Base-by-base conservation (phyloP, 2,113 vertebrate genomes). In the Rhodinocichla rosea region DNA sequence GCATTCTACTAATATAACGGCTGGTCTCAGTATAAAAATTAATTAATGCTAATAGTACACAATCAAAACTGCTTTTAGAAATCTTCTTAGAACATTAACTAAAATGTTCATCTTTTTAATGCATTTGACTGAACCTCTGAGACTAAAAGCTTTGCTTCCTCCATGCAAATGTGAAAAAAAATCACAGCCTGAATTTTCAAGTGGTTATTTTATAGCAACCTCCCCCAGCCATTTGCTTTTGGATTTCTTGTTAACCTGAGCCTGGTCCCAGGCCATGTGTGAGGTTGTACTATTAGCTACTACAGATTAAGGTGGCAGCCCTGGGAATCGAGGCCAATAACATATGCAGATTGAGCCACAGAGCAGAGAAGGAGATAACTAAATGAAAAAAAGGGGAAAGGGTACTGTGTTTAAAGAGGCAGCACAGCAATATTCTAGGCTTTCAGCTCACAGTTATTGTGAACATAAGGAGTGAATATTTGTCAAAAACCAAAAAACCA, bases 1-100 rank as follows among this genome's bases (percentile, higher is more conserved):
- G 96, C 94, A 84, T 97, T 97, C 67, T 63, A 67, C 92, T 97
- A 93, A 96, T 96, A 97, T 96, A 96, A 96, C 3, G 52, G 95
- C 96, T 96, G 93, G 94, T 97, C 97, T 97, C 96, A 71, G 94
- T 95, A 97, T 97, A 97, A 97, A 98, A 97, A 97, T 98, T 98
- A 98, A 98, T 98, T 98, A 98, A 98, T 98, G 97, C 82, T 98
- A 98, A 98, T 97, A 97, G 97, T 97, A 96, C 95, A 97, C 95
- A 98, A 98, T 98, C 97, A 97, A 97, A 97, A 95, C 91, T 94
- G 97, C 95, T 97, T 98, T 98, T 98, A 97, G 94, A 97, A 97
- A 96, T 97, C 97, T 97, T 98, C 95, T 97, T 96, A 97, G 92
- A 98, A 95, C 98, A 97, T 97, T 97, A 98, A 98, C 97, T 98